phyloP scores from a whole-genome alignment of 2,888 invertebrate species.

The Rotaria sp. region DNA sequence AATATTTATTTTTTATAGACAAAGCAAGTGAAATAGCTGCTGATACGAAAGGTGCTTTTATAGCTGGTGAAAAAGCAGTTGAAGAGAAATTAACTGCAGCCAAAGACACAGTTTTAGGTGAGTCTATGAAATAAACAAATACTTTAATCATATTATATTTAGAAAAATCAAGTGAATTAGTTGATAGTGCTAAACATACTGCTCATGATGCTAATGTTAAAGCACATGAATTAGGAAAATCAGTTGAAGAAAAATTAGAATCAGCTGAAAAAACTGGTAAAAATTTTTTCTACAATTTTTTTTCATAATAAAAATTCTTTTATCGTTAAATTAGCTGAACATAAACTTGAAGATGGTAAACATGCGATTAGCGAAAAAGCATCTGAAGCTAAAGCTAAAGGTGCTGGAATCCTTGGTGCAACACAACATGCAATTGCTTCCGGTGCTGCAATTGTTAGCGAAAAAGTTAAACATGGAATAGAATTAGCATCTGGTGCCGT shows the following conservation, averaged over 20 bases:
- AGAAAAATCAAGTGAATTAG: not conserved
- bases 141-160: not conserved
- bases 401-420: not conserved
- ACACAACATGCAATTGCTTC: not conserved
- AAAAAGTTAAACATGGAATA: not conserved
- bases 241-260: not conserved
- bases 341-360: not conserved
- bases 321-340: not conserved
- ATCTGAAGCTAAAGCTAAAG: not conserved
- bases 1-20: not conserved
- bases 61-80: not conserved
- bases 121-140: not conserved
- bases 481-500: not conserved
- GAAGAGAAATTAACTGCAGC: not conserved
- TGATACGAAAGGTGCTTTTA: not conserved
- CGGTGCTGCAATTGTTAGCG: not conserved
- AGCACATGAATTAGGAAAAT: not conserved
- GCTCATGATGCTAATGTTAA: not conserved
- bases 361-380: not conserved
- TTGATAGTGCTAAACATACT: not conserved
- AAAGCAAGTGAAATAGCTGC: not conserved
- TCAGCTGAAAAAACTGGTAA: not conserved
- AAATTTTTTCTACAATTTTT: not conserved
- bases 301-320: not conserved
- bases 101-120: not conserved